These are phyloP conservation scores for Myotis findleyi DNA, from an alignment of 2,797 vertebrate species.

Conservation along the genomic window DNA sequence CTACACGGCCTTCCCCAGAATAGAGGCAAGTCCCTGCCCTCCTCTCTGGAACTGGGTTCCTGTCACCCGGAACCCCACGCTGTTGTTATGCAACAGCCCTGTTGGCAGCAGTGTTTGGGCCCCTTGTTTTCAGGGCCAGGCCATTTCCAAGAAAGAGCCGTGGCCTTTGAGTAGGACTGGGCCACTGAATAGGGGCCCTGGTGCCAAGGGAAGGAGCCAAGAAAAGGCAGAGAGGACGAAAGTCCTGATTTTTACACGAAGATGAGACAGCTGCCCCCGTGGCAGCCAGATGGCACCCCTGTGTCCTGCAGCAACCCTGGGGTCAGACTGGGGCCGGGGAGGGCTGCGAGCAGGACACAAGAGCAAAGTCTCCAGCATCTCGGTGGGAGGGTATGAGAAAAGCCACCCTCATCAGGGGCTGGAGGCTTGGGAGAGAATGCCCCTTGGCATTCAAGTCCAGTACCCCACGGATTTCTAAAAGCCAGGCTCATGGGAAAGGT, in stretches of 20 bases:
- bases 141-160: slow-evolving; percentile 66
- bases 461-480: background rate
- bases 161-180: slow-evolving; percentile 57
- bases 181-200: slow-evolving; percentile 64
- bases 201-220: slow-evolving; percentile 72
- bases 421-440: background rate
- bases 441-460: background rate
- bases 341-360: background rate
- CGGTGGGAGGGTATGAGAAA: background rate
- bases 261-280: background rate
- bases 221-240: slow-evolving; percentile 53
- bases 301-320: background rate
- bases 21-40: background rate
- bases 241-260: slow-evolving; percentile 38
- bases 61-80: background rate
- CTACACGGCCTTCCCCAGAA: background rate
- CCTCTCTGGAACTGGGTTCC: background rate
- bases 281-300: slow-evolving; percentile 48
- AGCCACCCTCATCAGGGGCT: background rate
- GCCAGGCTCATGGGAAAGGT: background rate
- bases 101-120: slow-evolving; percentile 49
- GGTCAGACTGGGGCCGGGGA: background rate
- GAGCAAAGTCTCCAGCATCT: background rate
- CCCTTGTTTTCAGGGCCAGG: slow-evolving; percentile 60
- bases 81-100: slow-evolving; percentile 67